A percentile compares a stretch with the other conserved stretches of the same genome.
phyloP scores from a whole-genome alignment of 2,888 invertebrate genomes.

The Phengaris arion region DNA sequence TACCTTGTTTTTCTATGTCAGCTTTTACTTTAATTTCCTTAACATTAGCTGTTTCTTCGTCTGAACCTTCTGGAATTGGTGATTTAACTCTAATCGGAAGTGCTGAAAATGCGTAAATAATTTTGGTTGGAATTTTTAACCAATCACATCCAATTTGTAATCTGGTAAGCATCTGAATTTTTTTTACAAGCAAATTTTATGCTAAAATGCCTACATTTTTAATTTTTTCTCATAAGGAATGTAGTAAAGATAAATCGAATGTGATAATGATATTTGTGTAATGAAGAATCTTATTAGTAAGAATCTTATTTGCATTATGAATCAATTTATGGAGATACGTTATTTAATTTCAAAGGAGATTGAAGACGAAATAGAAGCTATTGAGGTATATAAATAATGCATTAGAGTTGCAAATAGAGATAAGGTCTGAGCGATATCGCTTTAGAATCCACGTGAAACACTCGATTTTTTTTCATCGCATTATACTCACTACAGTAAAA shows the following conservation, averaged over 20 bases:
- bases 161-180: background rate
- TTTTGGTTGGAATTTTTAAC: slow-evolving; percentile 4
- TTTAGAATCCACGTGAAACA: background rate
- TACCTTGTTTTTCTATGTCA: slow-evolving; percentile 68
- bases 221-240: too few species aligned
- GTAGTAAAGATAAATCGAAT: too few species aligned
- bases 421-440: background rate
- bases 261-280: background rate
- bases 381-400: slow-evolving; percentile 4
- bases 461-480: background rate
- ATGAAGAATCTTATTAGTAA: background rate
- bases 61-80: slow-evolving; percentile 79
- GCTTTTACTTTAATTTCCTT: slow-evolving; percentile 67
- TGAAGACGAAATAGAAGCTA: background rate
- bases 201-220: too few species aligned
- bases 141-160: background rate
- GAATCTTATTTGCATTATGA: background rate
- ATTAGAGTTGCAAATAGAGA: slow-evolving; percentile 13
- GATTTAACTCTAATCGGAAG: slow-evolving; percentile 75
- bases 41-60: slow-evolving; percentile 65
- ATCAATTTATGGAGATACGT: background rate
- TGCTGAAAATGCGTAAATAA: slow-evolving; percentile 43
- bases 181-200: background rate
- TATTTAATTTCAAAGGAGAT: slow-evolving; percentile 2
- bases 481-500: background rate